Evolutionary conservation across 2,113 vertebrate genomes (phyloP).

Genomic region (Paedocypris sp.): DNA sequence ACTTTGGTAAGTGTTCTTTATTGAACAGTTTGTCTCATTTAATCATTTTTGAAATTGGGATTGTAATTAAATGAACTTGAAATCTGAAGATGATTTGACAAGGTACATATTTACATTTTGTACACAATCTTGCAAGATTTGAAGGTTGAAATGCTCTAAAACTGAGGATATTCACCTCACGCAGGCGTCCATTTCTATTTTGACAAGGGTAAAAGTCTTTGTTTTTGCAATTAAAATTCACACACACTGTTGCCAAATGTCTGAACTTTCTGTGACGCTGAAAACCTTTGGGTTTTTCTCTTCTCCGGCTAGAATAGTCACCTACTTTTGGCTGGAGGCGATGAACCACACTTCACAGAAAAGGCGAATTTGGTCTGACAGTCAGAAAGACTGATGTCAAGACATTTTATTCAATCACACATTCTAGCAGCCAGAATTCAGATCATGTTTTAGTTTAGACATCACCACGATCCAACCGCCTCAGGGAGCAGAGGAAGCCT

Average conservation of each 20-base stretch:
- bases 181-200: not conserved
- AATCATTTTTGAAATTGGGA: no score
- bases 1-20: no score
- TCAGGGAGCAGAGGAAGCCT: not conserved
- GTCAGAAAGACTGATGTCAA: not conserved
- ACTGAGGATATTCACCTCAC: no score
- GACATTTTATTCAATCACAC: conserved; percentile 9
- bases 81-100: no score
- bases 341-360: conserved; percentile 14
- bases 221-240: conserved; percentile 15
- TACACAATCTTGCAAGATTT: no score
- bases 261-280: conserved; percentile 22
- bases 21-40: no score
- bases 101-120: no score
- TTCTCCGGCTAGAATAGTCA: not conserved
- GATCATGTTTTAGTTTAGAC: conserved; percentile 15
- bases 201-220: not conserved
- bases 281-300: conserved; percentile 17
- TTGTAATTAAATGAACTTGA: no score
- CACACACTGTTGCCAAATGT: conserved; percentile 13
- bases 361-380: conserved; percentile 6
- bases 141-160: no score
- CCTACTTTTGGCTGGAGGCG: conserved; percentile 15
- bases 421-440: conserved; percentile 21
- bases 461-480: not conserved